phyloP scores from a whole-genome alignment of 2,888 invertebrate species.

The Apamea monoglypha region DNA sequence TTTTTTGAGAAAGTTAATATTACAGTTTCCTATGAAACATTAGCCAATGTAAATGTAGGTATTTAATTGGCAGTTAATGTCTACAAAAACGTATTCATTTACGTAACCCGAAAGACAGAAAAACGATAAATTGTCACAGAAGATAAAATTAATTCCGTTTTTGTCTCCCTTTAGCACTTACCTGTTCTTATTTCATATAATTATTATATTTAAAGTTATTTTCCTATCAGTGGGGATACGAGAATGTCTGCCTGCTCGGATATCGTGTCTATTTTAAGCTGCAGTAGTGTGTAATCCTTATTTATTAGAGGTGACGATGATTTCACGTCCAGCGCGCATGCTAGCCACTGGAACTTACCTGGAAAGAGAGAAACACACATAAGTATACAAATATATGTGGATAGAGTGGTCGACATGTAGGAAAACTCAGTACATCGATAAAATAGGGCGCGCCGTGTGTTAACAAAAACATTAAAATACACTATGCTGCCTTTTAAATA shows the following conservation, averaged over 20 bases:
- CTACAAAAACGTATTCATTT: background rate
- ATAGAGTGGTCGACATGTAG: background rate
- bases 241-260: constrained; percentile 38
- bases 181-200: constrained; percentile 10
- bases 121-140: background rate
- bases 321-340: constrained; percentile 65
- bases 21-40: background rate
- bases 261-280: constrained; percentile 42
- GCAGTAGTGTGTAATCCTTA: constrained; percentile 49
- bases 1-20: background rate
- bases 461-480: background rate
- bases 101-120: background rate
- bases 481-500: too few relatives aligned
- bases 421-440: background rate
- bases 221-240: background rate
- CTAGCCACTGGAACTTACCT: constrained; percentile 77
- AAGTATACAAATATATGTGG: constrained; percentile 2
- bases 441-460: background rate
- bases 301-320: constrained; percentile 46
- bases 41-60: background rate
- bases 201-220: background rate
- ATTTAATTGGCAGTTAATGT: background rate
- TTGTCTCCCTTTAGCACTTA: background rate
- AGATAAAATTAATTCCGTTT: background rate
- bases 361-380: constrained; percentile 64